Evolutionary conservation across 2,113 vertebrate genomes (phyloP).

Genomic region (Turdus rufiventris): DNA sequence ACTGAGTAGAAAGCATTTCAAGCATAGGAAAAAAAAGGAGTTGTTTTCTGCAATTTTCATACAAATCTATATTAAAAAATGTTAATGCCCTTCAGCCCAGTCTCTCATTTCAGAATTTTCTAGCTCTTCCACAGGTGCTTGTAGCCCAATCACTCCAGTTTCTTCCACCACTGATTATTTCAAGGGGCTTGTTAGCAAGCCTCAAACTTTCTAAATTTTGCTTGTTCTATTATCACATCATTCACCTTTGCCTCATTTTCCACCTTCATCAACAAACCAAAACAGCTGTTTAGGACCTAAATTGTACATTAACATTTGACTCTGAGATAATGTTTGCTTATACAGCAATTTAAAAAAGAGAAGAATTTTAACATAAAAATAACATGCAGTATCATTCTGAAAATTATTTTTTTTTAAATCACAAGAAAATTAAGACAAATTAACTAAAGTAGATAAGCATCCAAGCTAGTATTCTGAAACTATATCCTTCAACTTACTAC

Average conservation of each 20-base stretch:
- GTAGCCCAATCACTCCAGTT: neutral
- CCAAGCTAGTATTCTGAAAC: neutral
- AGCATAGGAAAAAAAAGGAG: neutral
- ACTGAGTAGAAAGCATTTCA: neutral
- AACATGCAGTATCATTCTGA: neutral
- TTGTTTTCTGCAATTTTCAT: neutral
- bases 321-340: neutral
- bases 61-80: neutral
- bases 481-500: neutral
- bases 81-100: neutral
- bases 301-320: neutral
- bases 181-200: neutral
- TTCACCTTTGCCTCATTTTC: neutral
- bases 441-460: neutral
- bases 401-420: neutral
- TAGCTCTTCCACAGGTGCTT: neutral
- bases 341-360: neutral
- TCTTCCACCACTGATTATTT: neutral
- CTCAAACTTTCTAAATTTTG: neutral
- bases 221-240: neutral
- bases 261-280: neutral
- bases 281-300: neutral
- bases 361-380: neutral
- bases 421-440: neutral
- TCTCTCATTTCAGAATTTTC: neutral